Percentiles rank a stretch among this genome's conserved stretches.
These are phyloP conservation scores for Catamblyrhynchus diadema DNA, from an alignment of 2,797 vertebrate species.

Conservation along the genomic window DNA sequence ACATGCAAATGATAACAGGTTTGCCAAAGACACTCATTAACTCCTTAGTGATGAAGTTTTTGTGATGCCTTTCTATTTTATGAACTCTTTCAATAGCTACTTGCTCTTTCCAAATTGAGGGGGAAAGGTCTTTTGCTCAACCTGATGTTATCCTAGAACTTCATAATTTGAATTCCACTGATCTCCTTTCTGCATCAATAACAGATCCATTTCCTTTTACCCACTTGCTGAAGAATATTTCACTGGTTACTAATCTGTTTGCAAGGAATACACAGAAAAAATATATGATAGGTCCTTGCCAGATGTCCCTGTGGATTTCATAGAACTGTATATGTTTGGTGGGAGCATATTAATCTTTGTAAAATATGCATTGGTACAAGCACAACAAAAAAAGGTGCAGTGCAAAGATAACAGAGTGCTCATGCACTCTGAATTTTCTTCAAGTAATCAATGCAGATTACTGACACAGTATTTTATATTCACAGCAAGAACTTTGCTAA, in stretches of 20 bases:
- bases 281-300: neutral
- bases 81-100: neutral
- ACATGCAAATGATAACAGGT: neutral
- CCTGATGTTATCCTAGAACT: neutral
- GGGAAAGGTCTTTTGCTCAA: neutral
- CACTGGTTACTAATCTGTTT: conserved; percentile 4
- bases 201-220: neutral
- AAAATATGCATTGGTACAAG: conserved; percentile 28
- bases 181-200: neutral
- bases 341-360: conserved; percentile 27
- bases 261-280: neutral
- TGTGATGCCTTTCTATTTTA: neutral
- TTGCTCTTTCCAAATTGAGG: neutral
- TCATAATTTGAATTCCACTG: neutral
- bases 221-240: neutral
- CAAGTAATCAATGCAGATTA: conserved; percentile 22
- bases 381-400: conserved; percentile 33
- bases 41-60: neutral
- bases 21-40: neutral
- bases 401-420: conserved; percentile 24
- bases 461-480: conserved; percentile 19
- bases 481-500: neutral
- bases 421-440: conserved; percentile 15
- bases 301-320: neutral
- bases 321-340: neutral